Conservation (phyloP, 1,140 invertebrate species). For the Scaptomyza graminum region DNA sequence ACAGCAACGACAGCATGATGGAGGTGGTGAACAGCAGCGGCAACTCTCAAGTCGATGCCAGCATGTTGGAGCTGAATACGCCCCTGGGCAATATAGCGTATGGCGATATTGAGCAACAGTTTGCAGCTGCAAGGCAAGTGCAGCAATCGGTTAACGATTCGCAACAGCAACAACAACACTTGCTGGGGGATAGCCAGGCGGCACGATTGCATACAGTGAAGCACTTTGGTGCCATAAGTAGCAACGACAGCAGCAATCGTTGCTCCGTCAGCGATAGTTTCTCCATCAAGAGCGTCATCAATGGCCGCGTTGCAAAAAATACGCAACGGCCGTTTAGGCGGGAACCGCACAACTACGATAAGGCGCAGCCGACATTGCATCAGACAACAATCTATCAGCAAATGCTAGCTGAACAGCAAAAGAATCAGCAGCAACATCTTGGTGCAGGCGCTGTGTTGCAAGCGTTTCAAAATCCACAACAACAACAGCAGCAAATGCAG, state of each 20-base stretch:
- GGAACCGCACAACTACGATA: slow-evolving; percentile 83
- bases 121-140: slow-evolving; percentile 47
- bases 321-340: slow-evolving; percentile 72
- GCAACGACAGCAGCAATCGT: slow-evolving; percentile 24
- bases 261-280: slow-evolving; percentile 40
- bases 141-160: slow-evolving; percentile 46
- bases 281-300: slow-evolving; percentile 75
- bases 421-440: slow-evolving; percentile 63
- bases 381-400: slow-evolving; percentile 83
- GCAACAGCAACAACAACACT: slow-evolving; percentile 42
- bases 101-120: slow-evolving; percentile 68
- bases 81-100: slow-evolving; percentile 65
- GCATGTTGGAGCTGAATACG: slow-evolving; percentile 80
- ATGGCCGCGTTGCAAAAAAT: slow-evolving; percentile 77
- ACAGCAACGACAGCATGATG: slow-evolving; percentile 71
- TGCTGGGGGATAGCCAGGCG: slow-evolving; percentile 31
- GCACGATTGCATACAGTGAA: slow-evolving; percentile 46
- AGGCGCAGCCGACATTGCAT: slow-evolving; percentile 80
- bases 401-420: slow-evolving; percentile 81
- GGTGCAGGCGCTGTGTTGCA: slow-evolving; percentile 52
- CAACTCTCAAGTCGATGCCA: slow-evolving; percentile 61
- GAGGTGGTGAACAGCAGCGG: slow-evolving; percentile 52
- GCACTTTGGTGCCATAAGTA: slow-evolving; percentile 53
- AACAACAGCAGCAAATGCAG: slow-evolving; percentile 34
- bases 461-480: slow-evolving; percentile 50